These are phyloP conservation scores for Astyanax mexicanus DNA, from an alignment of 2,797 vertebrate species.

Conservation along the genomic window DNA sequence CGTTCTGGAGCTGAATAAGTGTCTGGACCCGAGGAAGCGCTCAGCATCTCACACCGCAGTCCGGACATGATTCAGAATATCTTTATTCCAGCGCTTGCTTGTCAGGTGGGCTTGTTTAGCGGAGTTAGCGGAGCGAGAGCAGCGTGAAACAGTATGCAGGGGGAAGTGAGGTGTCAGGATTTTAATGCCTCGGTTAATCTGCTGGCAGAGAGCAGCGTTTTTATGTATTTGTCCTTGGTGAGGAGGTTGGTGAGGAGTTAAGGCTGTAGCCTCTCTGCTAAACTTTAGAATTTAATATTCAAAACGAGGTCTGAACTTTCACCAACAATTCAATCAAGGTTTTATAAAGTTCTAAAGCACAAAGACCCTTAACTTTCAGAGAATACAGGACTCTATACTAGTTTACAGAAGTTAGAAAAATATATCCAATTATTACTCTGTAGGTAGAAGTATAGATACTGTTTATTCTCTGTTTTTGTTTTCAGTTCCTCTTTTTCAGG, in stretches of 20 bases:
- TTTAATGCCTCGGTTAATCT: slow-evolving; percentile 45
- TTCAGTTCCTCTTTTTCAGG: too few relatives aligned
- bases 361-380: slow-evolving; percentile 24
- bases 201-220: slow-evolving; percentile 15
- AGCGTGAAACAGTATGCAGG: slow-evolving; percentile 14
- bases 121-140: slow-evolving; percentile 16
- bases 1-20: slow-evolving; percentile 39
- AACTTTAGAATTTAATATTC: slow-evolving; percentile 38
- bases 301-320: slow-evolving; percentile 25
- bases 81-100: slow-evolving; percentile 17
- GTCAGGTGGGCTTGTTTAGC: slow-evolving; percentile 17
- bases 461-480: too few relatives aligned
- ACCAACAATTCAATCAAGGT: slow-evolving; percentile 37
- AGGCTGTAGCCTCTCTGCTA: slow-evolving; percentile 29
- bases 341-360: slow-evolving; percentile 32
- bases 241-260: slow-evolving; percentile 28
- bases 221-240: slow-evolving; percentile 45
- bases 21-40: slow-evolving; percentile 28
- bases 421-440: too few relatives aligned
- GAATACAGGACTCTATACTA: slow-evolving; percentile 20
- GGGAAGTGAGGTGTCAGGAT: slow-evolving; percentile 29
- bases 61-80: slow-evolving; percentile 43
- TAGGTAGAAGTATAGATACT: too few relatives aligned
- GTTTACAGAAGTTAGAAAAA: too few relatives aligned
- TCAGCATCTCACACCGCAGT: slow-evolving; percentile 17